phyloP scores from a whole-genome alignment of 2,113 vertebrate genomes.

The Gorsachius goisagi region DNA sequence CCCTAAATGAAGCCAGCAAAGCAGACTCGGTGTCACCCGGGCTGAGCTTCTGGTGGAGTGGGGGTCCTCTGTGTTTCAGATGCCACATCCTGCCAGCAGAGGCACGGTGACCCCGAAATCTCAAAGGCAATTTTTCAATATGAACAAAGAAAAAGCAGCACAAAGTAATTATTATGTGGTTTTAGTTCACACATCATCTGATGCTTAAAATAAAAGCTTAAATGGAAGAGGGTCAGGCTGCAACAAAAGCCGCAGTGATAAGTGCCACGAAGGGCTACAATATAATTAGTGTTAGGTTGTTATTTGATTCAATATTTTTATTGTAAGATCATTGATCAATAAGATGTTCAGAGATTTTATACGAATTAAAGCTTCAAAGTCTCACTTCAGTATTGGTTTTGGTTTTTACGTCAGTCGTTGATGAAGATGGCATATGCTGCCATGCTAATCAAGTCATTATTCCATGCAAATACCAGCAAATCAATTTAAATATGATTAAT shows the following conservation, averaged over 20 bases:
- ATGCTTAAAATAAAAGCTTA: background rate
- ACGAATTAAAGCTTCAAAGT: background rate
- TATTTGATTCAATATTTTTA: background rate
- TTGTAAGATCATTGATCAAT: background rate
- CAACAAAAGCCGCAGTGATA: background rate
- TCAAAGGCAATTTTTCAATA: background rate
- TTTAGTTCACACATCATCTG: background rate
- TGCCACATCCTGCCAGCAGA: background rate
- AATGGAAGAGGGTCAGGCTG: background rate
- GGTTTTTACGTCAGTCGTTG: background rate
- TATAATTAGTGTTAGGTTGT: background rate
- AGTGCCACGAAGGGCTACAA: background rate
- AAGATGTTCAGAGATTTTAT: background rate
- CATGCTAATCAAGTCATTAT: conserved; percentile 10
- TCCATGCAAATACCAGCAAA: conserved; percentile 30
- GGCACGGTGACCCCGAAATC: background rate
- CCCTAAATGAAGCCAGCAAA: background rate
- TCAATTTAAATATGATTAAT: conserved; percentile 15
- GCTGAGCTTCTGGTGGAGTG: background rate
- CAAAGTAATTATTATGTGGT: background rate
- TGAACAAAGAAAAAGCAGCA: background rate
- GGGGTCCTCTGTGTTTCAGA: background rate
- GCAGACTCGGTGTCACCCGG: background rate
- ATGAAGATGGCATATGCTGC: background rate
- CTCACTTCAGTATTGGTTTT: background rate